Percentiles rank a stretch among this genome's conserved stretches.
Evolutionary conservation across 30 jellyfish, hydroid and myxozoan genomes (phyloP).

Genomic region (Cassiopea xamachana): DNA sequence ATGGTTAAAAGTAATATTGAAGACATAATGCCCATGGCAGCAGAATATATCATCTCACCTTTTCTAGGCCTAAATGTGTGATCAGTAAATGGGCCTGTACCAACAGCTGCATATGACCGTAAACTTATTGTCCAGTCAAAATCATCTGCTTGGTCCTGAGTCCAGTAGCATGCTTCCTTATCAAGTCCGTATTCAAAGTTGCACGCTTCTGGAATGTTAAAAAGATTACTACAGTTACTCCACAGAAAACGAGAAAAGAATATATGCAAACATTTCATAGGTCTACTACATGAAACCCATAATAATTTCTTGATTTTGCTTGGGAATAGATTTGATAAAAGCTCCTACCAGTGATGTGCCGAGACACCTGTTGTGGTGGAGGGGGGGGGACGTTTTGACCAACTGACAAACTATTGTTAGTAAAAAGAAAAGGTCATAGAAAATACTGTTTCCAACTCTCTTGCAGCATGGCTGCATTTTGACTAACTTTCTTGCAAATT

Average conservation of each 20-base stretch:
- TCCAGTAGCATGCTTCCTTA: constrained; percentile 8
- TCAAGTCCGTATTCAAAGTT: constrained; percentile 10
- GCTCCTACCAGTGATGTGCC: too few relatives aligned
- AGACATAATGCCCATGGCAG: not conserved
- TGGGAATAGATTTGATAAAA: too few relatives aligned
- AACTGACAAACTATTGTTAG: too few relatives aligned
- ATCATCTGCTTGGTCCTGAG: constrained; percentile 12
- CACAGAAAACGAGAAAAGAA: not conserved
- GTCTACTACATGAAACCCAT: too few relatives aligned
- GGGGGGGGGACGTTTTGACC: too few relatives aligned
- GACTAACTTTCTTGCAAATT: too few relatives aligned
- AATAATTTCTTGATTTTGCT: too few relatives aligned
- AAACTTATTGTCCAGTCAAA: not conserved
- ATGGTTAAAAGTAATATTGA: not conserved
- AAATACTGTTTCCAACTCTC: too few relatives aligned
- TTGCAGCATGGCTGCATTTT: too few relatives aligned
- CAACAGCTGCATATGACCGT: not conserved
- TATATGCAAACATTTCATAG: too few relatives aligned
- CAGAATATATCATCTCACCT: not conserved
- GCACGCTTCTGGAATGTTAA: not conserved
- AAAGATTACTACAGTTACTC: not conserved
- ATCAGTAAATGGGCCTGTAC: constrained; percentile 2
- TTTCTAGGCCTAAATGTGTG: not conserved
- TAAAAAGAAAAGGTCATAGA: too few relatives aligned
- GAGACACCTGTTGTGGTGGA: too few relatives aligned